Base-by-base conservation (phyloP, 2,888 invertebrate genomes). In the Agelastica alni region DNA sequence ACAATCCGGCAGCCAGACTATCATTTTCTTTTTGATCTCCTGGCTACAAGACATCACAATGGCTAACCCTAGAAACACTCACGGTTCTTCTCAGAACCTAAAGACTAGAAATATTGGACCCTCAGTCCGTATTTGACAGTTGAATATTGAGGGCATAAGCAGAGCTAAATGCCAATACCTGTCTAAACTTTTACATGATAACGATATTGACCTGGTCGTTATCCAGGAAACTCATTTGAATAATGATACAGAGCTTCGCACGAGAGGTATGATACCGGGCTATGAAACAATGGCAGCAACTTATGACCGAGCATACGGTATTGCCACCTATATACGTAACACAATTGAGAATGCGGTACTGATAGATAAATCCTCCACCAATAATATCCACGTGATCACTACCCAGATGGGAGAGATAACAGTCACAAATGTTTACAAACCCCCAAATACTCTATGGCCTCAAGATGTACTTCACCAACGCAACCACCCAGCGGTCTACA, bases 361-460 rank as follows among this genome's bases (percentile, higher is more conserved):
- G 7, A 26, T 58, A 2, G 51, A 39, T 16, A 39, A 51, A 10
- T 51, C 44, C 12, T 41, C 53, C 26, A 49, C 54, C 14, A 17
- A 55, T 28, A 43, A 53, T 9, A 56, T 62, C 9, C 45, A 48
- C 43, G 45, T 10, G 20, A 34, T 62, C 16, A 42, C 44, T 3
- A 49, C 17, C 1, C 41, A 51, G 42, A 30, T 59, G 9, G 49
- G 49, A 37, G 22, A 17, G 13, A 45, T 57, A 14, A 52, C 34
- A 4, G 39, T 60, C 2, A 22, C 51, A 20, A 62, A 62, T 34
- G 59, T 48, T 22, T 60, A 60, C 22, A 59, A 62, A 17, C 60
- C 58, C 4, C 57, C 56, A 12, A 36, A 28, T 14, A 17, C 28
- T n/a, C 1, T 54, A 9, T 63, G 61, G 61, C 61, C 60, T 28